Evolutionary conservation across 30 jellyfish, hydroid and myxozoan species (phyloP).

Genomic region (Aurelia sp.): DNA sequence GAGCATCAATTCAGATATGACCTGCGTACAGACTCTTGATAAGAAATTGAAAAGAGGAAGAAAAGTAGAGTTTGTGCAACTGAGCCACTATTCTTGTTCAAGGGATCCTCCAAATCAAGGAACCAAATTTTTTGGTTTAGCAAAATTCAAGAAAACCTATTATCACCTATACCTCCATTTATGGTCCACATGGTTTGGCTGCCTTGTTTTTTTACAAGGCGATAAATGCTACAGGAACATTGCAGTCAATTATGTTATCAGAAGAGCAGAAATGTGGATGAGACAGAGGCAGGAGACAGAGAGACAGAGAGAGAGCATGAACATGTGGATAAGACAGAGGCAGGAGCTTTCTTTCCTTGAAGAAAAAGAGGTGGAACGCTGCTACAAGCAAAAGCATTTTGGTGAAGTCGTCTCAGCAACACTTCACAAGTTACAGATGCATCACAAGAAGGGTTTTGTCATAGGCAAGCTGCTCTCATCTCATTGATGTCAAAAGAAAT

Average conservation of each 20-base stretch:
- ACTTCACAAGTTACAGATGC: conserved; percentile 33
- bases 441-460: conserved; percentile 26
- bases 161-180: too few species aligned
- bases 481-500: conserved; percentile 11
- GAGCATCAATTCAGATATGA: conserved; percentile 6
- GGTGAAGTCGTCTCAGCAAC: conserved; percentile 11
- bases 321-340: conserved; percentile 26
- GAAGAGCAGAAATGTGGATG: conserved; percentile 43
- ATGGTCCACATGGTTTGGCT: too few species aligned
- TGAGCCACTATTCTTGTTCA: too few species aligned
- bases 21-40: conserved; percentile 11
- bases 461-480: conserved; percentile 24
- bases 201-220: conserved; percentile 59
- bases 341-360: conserved; percentile 29
- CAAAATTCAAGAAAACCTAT: too few species aligned
- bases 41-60: too few species aligned
- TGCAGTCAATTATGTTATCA: conserved; percentile 41
- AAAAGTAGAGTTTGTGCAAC: too few species aligned
- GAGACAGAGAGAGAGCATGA: too few species aligned
- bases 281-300: too few species aligned
- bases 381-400: neutral
- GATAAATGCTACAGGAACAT: conserved; percentile 26
- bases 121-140: too few species aligned
- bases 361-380: neutral
- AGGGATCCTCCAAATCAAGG: too few species aligned